Base-by-base conservation (phyloP, 2,888 invertebrate genomes). In the Erebia epiphron region DNA sequence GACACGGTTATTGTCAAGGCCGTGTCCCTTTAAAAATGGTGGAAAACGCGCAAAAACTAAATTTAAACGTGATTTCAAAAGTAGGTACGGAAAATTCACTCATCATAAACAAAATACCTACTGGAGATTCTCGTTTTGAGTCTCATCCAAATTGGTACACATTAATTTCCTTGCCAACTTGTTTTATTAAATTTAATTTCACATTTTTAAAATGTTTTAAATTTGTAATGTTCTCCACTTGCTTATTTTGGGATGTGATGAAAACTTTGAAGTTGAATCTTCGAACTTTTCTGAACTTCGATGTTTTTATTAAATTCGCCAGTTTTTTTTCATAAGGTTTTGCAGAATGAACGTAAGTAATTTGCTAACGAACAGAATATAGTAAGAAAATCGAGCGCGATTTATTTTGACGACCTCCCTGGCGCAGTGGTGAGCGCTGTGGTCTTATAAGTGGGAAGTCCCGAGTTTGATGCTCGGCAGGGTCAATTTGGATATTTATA, bases 151-250 rank as follows among this genome's bases (percentile, higher is more conserved):
- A 56, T 67, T 49, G 43, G 62, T 46, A 52, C n/a, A 57, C 70
- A 70, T 73, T 70, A 70, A 70, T 66, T 57, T 70, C 46, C 50
- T 50, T 73, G 73, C 73, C 73, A 73, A 73, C 65, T 50, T 70
- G 65, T 14, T 46, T 7, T 21, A 52, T 52, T 52, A 35, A 52
- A 70, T 57, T 68, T 68, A 52, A 68, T 68, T 61, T 68, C 11
- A 35, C 18, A 58, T 35, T 49, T 67, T 46, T 2, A 61, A 61
- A 35, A 35, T 5, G 58, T 58, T 18, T 26, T 62, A 14, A 13
- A 46, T n/a, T n/a, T n/a, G n/a, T n/a, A 18, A 46, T 60, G 8
- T 13, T 61, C 18, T 7, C 7, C 61, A 11, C 61, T 43, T 18
- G 18, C 43, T 61, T 61, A 61, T 61, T 61, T 61, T 18, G 46